A percentile compares a stretch with the other conserved stretches of the same genome.
Conservation (phyloP, 1,140 invertebrate genomes). For the Drosophila nannoptera region DNA sequence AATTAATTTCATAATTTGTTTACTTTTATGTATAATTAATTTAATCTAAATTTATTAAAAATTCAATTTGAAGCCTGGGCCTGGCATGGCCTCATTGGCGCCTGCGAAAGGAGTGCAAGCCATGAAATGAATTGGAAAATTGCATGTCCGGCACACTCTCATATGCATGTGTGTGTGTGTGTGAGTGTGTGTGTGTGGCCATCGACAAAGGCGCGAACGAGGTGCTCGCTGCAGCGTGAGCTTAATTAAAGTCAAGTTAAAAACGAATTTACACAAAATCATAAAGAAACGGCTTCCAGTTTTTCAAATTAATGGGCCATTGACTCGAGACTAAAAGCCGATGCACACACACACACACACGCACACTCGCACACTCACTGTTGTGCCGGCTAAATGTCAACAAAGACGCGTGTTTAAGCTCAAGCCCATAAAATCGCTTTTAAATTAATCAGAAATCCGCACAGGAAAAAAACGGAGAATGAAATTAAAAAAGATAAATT, state of each 20-base stretch:
- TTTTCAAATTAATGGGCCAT: constrained; percentile 22
- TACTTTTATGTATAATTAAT: no score
- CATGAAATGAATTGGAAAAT: constrained; percentile 75
- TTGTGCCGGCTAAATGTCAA: constrained; percentile 40
- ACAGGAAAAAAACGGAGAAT: constrained; percentile 25
- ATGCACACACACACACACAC: constrained; percentile 1
- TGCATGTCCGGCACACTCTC: constrained; percentile 54
- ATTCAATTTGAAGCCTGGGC: no score
- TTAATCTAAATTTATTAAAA: no score
- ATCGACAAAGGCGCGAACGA: constrained; percentile 66
- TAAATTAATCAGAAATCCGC: constrained; percentile 55
- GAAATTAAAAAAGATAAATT: constrained; percentile 36
- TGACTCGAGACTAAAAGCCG: constrained; percentile 4
- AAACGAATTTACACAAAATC: constrained; percentile 29
- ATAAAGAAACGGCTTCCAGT: constrained; percentile 13
- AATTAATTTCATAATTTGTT: no score
- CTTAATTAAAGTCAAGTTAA: constrained; percentile 45
- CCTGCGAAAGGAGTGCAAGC: constrained; percentile 48
- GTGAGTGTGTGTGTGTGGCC: constrained; percentile 43
- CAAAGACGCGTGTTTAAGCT: constrained; percentile 12
- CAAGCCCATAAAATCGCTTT: constrained; percentile 29
- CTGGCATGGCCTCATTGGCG: constrained; percentile 14
- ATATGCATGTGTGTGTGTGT: constrained; percentile 27
- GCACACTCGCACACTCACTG: neutral
- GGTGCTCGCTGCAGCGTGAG: constrained; percentile 27